These are phyloP conservation scores for Pseudococcus viburni DNA, from an alignment of 2,888 invertebrate species.

Conservation along the genomic window DNA sequence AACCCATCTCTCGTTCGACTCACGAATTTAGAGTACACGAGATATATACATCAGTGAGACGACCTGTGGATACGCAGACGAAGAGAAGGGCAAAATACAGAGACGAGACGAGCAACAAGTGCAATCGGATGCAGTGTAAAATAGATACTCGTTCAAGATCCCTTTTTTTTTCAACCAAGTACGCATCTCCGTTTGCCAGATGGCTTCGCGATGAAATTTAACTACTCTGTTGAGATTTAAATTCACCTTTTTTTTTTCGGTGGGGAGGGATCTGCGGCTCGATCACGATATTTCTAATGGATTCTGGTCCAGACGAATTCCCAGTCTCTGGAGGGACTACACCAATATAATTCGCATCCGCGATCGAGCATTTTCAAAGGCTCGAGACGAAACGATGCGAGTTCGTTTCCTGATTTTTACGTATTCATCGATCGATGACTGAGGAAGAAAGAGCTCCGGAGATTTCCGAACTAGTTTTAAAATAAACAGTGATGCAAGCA, in stretches of 20 bases:
- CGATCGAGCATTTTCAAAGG: background rate
- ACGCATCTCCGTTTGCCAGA: constrained; percentile 17
- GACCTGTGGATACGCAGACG: background rate
- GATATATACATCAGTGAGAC: background rate
- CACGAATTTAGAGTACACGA: background rate
- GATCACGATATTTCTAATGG: background rate
- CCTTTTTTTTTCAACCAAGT: background rate
- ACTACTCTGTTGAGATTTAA: constrained; percentile 16
- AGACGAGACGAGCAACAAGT: constrained; percentile 12
- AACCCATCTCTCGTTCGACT: background rate
- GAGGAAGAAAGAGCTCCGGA: background rate
- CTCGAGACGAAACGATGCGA: background rate
- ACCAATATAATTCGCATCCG: background rate
- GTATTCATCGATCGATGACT: background rate
- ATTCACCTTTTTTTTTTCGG: constrained; percentile 2
- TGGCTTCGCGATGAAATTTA: constrained; percentile 26
- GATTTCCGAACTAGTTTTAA: too few relatives aligned
- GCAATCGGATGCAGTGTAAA: background rate
- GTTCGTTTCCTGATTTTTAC: background rate
- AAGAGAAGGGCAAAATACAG: background rate
- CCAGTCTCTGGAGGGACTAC: background rate
- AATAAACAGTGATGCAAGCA: too few relatives aligned
- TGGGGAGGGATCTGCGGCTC: background rate
- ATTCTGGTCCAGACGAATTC: background rate
- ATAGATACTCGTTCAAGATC: background rate